Conservation (phyloP, 2,888 invertebrate genomes). For the Iphiclides podalirius region DNA sequence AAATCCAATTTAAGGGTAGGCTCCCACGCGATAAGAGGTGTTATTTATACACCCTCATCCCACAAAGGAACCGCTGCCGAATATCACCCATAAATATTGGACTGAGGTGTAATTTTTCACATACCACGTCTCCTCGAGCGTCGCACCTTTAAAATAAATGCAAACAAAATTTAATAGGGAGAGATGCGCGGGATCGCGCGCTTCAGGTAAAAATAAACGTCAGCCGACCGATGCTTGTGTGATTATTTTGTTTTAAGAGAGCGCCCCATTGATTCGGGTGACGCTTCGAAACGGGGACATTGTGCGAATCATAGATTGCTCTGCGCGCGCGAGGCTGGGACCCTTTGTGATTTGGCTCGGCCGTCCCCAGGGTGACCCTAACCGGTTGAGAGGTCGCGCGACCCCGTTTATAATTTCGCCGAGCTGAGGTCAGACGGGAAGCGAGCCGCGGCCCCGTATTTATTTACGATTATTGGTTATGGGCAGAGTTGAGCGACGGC, state of each 20-base stretch:
- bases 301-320: background rate
- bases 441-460: constrained; percentile 44
- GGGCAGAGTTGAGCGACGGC: constrained; percentile 70
- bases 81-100: constrained; percentile 81
- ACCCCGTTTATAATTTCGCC: constrained; percentile 38
- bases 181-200: constrained; percentile 77
- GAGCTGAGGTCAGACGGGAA: background rate
- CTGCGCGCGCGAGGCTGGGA: background rate
- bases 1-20: constrained; percentile 76
- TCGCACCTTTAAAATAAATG: constrained; percentile 81
- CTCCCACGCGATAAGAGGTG: constrained; percentile 80
- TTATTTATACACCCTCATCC: constrained; percentile 79
- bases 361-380: constrained; percentile 26
- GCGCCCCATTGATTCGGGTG: constrained; percentile 35
- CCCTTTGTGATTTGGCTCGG: constrained; percentile 9
- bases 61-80: constrained; percentile 80
- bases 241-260: constrained; percentile 59
- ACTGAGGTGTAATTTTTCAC: constrained; percentile 80
- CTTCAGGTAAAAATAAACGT: constrained; percentile 78
- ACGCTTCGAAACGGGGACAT: too few relatives aligned
- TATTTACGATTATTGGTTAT: constrained; percentile 80
- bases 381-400: constrained; percentile 19
- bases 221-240: constrained; percentile 64
- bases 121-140: constrained; percentile 78
- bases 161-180: constrained; percentile 81